A percentile compares a stretch with the other conserved stretches of the same genome.
These are phyloP conservation scores for Drosophila nasuta DNA, from an alignment of 1,140 invertebrate species.

Conservation along the genomic window DNA sequence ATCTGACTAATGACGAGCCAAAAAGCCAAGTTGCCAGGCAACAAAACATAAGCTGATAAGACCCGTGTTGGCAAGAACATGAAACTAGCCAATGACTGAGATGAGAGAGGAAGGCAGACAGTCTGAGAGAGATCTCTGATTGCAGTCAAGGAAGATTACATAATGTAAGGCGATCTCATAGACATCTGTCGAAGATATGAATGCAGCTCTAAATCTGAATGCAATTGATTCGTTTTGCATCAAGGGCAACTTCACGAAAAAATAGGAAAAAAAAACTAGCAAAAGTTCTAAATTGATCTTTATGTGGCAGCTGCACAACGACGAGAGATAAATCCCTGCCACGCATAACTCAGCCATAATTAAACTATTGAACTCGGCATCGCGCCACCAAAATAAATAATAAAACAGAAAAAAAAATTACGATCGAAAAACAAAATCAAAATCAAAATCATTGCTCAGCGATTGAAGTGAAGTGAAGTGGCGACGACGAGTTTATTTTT, in stretches of 20 bases:
- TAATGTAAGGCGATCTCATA: background rate
- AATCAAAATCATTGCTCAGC: conserved; percentile 26
- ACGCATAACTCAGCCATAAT: conserved; percentile 56
- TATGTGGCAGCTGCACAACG: conserved; percentile 15
- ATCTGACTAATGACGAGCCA: conserved; percentile 72
- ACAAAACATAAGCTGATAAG: conserved; percentile 78
- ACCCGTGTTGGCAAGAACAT: conserved; percentile 44
- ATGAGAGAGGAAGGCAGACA: conserved; percentile 20
- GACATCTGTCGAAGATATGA: conserved; percentile 5
- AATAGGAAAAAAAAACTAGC: conserved; percentile 8
- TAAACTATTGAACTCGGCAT: conserved; percentile 62
- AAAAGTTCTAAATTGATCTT: conserved; percentile 37
- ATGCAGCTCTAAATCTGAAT: background rate
- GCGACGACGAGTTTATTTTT: conserved; percentile 31
- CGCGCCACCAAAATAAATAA: conserved; percentile 23
- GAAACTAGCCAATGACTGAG: conserved; percentile 4
- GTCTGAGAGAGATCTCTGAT: background rate
- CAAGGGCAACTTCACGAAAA: conserved; percentile 4
- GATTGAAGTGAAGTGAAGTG: conserved; percentile 41
- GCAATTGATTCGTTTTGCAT: conserved; percentile 5
- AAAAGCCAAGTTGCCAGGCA: conserved; percentile 50
- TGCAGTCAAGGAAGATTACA: conserved; percentile 17
- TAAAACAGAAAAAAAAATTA: background rate
- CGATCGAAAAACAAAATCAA: conserved; percentile 1
- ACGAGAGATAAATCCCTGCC: conserved; percentile 26